These are phyloP conservation scores for Osmoderma eremita DNA, from an alignment of 2,888 invertebrate species.

Conservation along the genomic window DNA sequence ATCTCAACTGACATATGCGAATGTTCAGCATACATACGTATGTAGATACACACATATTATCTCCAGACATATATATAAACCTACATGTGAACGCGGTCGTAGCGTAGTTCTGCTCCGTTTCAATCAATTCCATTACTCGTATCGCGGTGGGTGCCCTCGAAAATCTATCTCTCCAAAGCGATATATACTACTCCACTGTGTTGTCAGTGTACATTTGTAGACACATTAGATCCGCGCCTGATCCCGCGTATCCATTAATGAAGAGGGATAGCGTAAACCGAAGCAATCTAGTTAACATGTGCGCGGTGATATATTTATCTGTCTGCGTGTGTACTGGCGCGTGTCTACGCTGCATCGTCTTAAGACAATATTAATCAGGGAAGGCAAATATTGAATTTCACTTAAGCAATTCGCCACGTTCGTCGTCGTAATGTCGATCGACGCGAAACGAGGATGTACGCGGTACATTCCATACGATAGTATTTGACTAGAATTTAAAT, in stretches of 20 bases:
- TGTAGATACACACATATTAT: too few relatives aligned
- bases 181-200: neutral
- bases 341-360: neutral
- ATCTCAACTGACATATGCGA: too few relatives aligned
- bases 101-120: neutral
- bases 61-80: too few relatives aligned
- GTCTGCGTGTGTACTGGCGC: neutral
- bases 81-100: too few relatives aligned
- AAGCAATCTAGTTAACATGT: slow-evolving; percentile 26
- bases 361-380: slow-evolving; percentile 33
- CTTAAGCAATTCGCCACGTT: slow-evolving; percentile 19
- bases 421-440: too few relatives aligned
- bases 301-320: neutral
- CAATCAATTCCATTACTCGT: slow-evolving; percentile 10
- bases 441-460: too few relatives aligned
- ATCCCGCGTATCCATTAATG: slow-evolving; percentile 14
- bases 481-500: too few relatives aligned
- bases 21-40: too few relatives aligned
- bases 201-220: neutral
- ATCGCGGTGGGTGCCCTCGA: neutral
- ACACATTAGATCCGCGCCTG: neutral
- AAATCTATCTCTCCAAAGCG: neutral
- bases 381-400: slow-evolving; percentile 33
- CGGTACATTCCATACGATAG: too few relatives aligned
- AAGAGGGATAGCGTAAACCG: slow-evolving; percentile 8